Conservation (phyloP, 1,140 invertebrate species). For the Meloidogyne exigua region DNA sequence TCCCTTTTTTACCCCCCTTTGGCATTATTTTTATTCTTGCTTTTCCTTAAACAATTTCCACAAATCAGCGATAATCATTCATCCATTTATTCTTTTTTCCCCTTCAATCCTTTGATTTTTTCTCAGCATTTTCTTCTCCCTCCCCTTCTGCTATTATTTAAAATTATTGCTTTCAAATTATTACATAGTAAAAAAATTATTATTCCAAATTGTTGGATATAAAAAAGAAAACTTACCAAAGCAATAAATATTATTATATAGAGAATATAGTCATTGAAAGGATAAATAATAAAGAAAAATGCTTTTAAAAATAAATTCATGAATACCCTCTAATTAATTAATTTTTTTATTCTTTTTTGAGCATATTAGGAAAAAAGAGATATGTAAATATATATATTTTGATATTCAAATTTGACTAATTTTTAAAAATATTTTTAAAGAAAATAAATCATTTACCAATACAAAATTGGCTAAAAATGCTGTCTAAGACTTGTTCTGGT, state of each 20-base stretch:
- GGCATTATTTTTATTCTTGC: background rate
- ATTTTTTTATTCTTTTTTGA: too few species aligned
- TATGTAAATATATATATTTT: too few species aligned
- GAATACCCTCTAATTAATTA: too few species aligned
- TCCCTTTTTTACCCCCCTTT: background rate
- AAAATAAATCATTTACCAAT: constrained; percentile 55
- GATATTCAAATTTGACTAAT: background rate
- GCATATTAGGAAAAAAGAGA: too few species aligned
- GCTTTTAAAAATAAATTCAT: too few species aligned
- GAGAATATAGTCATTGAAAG: too few species aligned
- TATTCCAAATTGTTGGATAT: background rate
- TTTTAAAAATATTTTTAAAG: background rate
- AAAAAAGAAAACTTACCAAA: too few species aligned
- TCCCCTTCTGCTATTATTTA: background rate
- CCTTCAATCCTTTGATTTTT: background rate
- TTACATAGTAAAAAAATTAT: background rate
- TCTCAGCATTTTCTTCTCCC: background rate
- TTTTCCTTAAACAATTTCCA: background rate
- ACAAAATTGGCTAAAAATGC: constrained; percentile 56
- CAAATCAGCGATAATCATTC: background rate
- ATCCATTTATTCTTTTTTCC: background rate
- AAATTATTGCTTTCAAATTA: background rate
- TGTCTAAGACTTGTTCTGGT: constrained; percentile 49
- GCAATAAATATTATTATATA: too few species aligned
- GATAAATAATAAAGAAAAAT: too few species aligned